phyloP scores from a whole-genome alignment of 2,113 vertebrate species.

The Leucoraja erinaceus region DNA sequence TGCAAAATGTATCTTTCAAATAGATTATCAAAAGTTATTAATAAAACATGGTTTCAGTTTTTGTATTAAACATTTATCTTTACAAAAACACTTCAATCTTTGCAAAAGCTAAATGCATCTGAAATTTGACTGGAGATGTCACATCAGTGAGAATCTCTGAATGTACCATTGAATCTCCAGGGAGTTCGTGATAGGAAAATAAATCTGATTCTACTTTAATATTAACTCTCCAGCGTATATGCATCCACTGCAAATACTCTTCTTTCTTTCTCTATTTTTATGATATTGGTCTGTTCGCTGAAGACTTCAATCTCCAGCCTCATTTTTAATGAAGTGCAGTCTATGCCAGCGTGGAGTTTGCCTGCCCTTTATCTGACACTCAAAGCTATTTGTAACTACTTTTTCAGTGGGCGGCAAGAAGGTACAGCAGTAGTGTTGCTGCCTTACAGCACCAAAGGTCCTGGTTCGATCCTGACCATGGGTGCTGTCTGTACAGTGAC shows the following conservation, averaged over 20 bases:
- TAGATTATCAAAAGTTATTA: not conserved
- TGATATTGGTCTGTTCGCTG: not conserved
- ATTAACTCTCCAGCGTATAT: not conserved
- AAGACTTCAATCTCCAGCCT: not conserved
- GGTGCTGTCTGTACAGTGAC: too few relatives aligned
- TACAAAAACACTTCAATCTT: not conserved
- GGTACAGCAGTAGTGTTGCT: too few relatives aligned
- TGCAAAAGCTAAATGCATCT: not conserved
- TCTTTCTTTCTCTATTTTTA: not conserved
- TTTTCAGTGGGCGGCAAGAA: not conserved
- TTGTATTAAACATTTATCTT: not conserved
- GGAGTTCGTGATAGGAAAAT: not conserved
- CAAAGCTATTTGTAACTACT: not conserved
- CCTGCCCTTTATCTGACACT: not conserved
- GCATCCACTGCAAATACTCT: not conserved
- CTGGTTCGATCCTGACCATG: too few relatives aligned
- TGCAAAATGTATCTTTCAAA: not conserved
- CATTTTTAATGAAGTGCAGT: not conserved
- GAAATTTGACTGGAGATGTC: not conserved
- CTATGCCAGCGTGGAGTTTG: too few relatives aligned
- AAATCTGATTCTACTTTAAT: not conserved
- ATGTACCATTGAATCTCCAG: not conserved
- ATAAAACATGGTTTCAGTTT: not conserved
- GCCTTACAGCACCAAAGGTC: too few relatives aligned
- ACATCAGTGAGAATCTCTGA: not conserved